A percentile compares a stretch with the other conserved stretches of the same genome.
These are phyloP conservation scores for Hoplodrina ambigua DNA, from an alignment of 2,888 invertebrate genomes.

Conservation along the genomic window DNA sequence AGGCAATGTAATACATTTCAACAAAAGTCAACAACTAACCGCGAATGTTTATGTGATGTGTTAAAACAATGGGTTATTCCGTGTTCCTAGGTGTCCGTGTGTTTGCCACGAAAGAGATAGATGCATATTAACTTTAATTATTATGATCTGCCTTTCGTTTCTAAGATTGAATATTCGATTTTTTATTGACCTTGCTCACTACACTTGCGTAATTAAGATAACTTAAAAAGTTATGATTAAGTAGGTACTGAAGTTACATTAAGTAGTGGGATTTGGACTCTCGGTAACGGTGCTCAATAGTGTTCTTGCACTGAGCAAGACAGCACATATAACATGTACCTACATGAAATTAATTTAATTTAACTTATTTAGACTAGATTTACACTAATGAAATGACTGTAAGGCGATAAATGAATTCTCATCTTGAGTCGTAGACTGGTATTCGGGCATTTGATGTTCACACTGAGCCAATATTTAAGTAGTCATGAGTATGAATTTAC, in stretches of 20 bases:
- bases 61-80: slow-evolving; percentile 58
- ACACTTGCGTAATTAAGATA: background rate
- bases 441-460: too few species aligned
- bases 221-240: slow-evolving; percentile 4
- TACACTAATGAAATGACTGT: slow-evolving; percentile 85
- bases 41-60: slow-evolving; percentile 63
- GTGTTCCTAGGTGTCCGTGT: slow-evolving; percentile 48
- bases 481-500: too few species aligned
- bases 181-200: background rate
- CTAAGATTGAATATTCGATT: slow-evolving; percentile 2
- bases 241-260: background rate
- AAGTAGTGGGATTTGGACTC: background rate
- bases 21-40: slow-evolving; percentile 72
- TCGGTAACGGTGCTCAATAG: background rate
- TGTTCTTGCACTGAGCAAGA: background rate
- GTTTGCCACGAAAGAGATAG: slow-evolving; percentile 31
- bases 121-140: background rate
- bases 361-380: background rate
- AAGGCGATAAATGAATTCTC: slow-evolving; percentile 81
- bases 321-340: background rate
- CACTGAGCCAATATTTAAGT: too few species aligned
- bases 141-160: background rate
- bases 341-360: slow-evolving; percentile 7
- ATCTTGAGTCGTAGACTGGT: slow-evolving; percentile 54
- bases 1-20: slow-evolving; percentile 70